Conservation (phyloP, 1,140 invertebrate species). For the Listronotus bonariensis region DNA sequence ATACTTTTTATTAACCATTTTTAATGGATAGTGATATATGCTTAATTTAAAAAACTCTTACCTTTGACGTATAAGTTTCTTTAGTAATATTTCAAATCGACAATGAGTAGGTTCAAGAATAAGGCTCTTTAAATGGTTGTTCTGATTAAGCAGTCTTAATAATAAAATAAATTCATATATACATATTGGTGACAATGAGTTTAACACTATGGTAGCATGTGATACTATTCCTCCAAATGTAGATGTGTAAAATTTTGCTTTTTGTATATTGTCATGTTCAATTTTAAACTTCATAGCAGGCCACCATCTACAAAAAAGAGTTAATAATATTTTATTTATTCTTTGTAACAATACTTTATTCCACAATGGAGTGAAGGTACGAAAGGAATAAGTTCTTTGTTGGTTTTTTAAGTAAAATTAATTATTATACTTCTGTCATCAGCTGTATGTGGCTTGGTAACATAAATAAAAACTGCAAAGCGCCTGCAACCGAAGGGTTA, state of each 20-base stretch:
- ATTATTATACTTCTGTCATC: too few species aligned
- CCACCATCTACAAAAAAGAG: constrained; percentile 47
- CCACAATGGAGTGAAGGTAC: not conserved
- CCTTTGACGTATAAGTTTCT: constrained; percentile 31
- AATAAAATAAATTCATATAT: constrained; percentile 49
- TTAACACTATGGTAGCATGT: constrained; percentile 47
- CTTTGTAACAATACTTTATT: too few species aligned
- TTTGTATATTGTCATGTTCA: constrained; percentile 40
- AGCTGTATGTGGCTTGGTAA: too few species aligned
- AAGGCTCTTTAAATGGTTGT: constrained; percentile 50
- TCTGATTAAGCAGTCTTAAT: constrained; percentile 43
- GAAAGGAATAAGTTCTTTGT: not conserved
- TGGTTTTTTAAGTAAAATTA: too few species aligned
- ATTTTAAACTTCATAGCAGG: constrained; percentile 45
- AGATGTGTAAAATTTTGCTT: constrained; percentile 39
- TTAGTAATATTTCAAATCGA: constrained; percentile 38
- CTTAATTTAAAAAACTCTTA: constrained; percentile 13
- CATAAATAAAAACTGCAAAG: too few species aligned
- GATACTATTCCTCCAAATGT: constrained; percentile 46
- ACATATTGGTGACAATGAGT: constrained; percentile 47
- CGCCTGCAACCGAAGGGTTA: too few species aligned
- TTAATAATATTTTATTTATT: too few species aligned
- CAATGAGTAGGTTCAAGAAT: constrained; percentile 52
- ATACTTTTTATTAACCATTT: too few species aligned
- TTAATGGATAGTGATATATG: not conserved